Evolutionary conservation across 2,797 vertebrate genomes (phyloP), one percentile per base, ranked within the genome.

Genomic region (Melanotaenia parkinsoni): DNA sequence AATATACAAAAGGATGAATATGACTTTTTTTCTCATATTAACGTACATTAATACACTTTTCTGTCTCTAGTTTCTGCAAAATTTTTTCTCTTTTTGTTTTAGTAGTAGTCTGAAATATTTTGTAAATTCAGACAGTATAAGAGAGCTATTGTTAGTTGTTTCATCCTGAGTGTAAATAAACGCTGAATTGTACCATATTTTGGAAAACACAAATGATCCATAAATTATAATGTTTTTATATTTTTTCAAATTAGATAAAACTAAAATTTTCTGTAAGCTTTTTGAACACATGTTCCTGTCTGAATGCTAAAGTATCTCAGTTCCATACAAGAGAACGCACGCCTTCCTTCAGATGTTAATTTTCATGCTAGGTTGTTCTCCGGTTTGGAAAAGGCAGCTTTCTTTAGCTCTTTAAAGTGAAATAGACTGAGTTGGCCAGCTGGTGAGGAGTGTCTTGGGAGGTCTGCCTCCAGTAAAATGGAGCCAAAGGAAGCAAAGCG

Each of bases 281-380:
- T 67, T 81, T 53, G 72, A 70, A 63, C 71, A 72, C 32, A 65
- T 79, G 75, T 83, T 70, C 37, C 70, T 70, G 72, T 74, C 68
- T 57, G 72, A 80, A 80, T 77, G 64, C 56, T 62, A 18, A 84
- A 80, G 72, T 74, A 84, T 60, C 73, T 69, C 47, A 28, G 14
- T 75, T 76, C 38, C 65, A 67, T 67, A 77, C 50, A 60, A 63
- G 54, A 82, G 53, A 68, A 57, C 74, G 74, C 74, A 50, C 30
- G 47, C 58, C 33, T 63, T 69, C n/a, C 60, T 37, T 67, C 63
- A 64, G 58, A 82, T 79, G 74, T 45, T 75, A 67, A 83, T 74
- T 69, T 82, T 79, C 58, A 66, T 72, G 74, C 45, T 72, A 72
- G 84, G 83, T 84, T 80, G 77, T 79, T 85, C 68, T 84, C 35